Evolutionary conservation across 2,113 vertebrate species (phyloP).

Genomic region (Notechis scutatus): DNA sequence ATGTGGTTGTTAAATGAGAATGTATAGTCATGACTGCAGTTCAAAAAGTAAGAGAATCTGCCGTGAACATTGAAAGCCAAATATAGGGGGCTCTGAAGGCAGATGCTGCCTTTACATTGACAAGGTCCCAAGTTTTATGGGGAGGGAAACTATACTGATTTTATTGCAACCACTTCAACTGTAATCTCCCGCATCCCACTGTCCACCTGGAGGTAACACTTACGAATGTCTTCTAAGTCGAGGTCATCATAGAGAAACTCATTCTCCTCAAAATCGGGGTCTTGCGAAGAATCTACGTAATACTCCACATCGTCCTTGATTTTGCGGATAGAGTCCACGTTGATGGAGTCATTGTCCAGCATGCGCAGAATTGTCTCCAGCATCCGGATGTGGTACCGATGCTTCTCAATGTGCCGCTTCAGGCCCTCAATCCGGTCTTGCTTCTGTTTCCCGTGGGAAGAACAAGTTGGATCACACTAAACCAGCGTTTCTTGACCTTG

Average conservation of each 20-base stretch:
- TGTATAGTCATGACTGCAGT: background rate
- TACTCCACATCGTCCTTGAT: slow-evolving; percentile 95
- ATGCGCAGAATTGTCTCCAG: slow-evolving; percentile 92
- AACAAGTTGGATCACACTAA: too few species aligned
- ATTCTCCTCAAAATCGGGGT: slow-evolving; percentile 89
- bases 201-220: slow-evolving; percentile 53
- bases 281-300: slow-evolving; percentile 91
- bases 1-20: too few species aligned
- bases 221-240: slow-evolving; percentile 67
- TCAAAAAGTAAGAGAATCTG: too few species aligned
- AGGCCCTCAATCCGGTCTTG: slow-evolving; percentile 90
- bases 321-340: slow-evolving; percentile 88
- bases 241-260: too few species aligned
- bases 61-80: too few species aligned
- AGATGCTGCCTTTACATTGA: too few species aligned
- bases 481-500: too few species aligned
- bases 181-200: background rate
- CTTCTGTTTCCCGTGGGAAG: slow-evolving; percentile 71
- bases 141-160: too few species aligned
- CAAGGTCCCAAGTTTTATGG: too few species aligned
- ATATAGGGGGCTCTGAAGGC: too few species aligned
- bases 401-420: slow-evolving; percentile 87
- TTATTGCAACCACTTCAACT: too few species aligned
- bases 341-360: slow-evolving; percentile 91
- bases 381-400: slow-evolving; percentile 89